Conservation (phyloP, 2,888 invertebrate genomes). For the Gymnosoma rotundatum region DNA sequence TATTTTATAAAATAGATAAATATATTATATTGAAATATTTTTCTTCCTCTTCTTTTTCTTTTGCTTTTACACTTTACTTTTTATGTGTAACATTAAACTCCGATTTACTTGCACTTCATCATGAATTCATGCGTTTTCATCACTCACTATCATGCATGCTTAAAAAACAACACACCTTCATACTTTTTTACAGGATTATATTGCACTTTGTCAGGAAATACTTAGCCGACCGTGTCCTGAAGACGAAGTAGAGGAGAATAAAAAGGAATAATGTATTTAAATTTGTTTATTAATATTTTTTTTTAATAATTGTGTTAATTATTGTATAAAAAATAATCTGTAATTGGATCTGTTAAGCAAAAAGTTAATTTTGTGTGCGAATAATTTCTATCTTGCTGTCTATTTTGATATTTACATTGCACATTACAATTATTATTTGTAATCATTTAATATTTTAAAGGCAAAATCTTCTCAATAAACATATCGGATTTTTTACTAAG, state of each 20-base stretch:
- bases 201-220: constrained; percentile 81
- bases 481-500: background rate
- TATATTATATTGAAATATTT: background rate
- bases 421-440: background rate
- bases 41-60: constrained; percentile 54
- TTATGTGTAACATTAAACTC: constrained; percentile 38
- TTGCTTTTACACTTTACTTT: constrained; percentile 47
- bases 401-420: background rate
- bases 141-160: background rate
- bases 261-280: constrained; percentile 52
- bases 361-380: background rate
- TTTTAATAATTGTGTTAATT: constrained; percentile 34
- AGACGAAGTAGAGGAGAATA: constrained; percentile 75
- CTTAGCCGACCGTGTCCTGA: constrained; percentile 81
- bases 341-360: constrained; percentile 13
- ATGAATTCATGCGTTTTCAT: background rate
- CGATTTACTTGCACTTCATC: constrained; percentile 9
- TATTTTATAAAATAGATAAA: background rate
- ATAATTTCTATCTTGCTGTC: background rate
- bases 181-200: constrained; percentile 78
- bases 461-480: constrained; percentile 18
- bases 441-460: constrained; percentile 1
- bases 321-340: constrained; percentile 14
- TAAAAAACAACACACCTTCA: constrained; percentile 23
- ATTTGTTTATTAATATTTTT: constrained; percentile 6